Evolutionary conservation across 2,888 invertebrate species (phyloP), one percentile per base, ranked within the genome.

Genomic region (Eucera pruinosa): DNA sequence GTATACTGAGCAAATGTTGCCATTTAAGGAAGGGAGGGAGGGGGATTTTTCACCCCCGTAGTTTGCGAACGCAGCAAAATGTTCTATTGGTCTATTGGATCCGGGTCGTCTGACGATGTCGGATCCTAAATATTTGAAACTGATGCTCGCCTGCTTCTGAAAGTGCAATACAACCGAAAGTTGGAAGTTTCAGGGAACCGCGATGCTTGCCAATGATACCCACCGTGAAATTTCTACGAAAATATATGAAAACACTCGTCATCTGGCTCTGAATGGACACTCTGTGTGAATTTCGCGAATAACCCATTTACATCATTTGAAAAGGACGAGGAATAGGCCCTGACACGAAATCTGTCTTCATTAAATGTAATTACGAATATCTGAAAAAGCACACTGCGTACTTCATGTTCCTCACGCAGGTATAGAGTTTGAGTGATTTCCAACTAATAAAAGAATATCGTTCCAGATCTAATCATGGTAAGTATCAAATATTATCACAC

Each of bases 51-150:
- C 30, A 50, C 33, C 2, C 7, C 36, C 5, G n/a, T 15, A 39
- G 41, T 39, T 50, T n/a, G 4, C n/a, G 13, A 20, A 70, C 64
- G 50, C 41, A n/a, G n/a, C 41, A 27, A 50, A 36, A 57, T 30
- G 48, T 62, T 25, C 43, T 23, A 57, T 36, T 20, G 54, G 55
- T 48, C 13, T 11, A 43, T 48, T 25, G 50, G 57, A 70, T 36
- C n/a, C 61, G 48, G 62, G 57, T 70, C 62, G 70, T 20, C 23
- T 9, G 71, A 69, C 48, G 33, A 23, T 33, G 41, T 43, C 60
- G 39, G 43, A 41, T 54, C 25, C 58, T 72, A 75, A 75, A 75
- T 76, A 76, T 76, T 76, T 55, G 48, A 75, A 54, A 72, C 47
- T 33, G 72, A 72, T 43, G 25, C 23, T 47, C 57, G 62, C 15